A percentile compares a stretch with the other conserved stretches of the same genome.
Conservation (phyloP, 2,113 vertebrate genomes). For the Centropus unirufus region DNA sequence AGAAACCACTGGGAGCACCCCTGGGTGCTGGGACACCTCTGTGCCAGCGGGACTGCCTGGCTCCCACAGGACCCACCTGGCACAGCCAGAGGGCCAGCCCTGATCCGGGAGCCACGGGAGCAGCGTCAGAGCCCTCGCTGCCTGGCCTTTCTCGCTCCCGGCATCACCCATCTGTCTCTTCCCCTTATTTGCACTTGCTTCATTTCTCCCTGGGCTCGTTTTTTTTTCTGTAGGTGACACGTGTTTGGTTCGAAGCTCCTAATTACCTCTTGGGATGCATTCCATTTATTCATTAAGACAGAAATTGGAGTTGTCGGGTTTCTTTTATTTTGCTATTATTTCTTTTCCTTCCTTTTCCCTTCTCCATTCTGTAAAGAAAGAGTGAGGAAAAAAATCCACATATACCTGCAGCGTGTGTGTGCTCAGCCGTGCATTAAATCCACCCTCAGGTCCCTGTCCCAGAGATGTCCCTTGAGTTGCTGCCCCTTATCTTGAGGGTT, state of each 20-base stretch:
- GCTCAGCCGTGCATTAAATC: neutral
- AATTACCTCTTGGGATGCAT: constrained; percentile 59
- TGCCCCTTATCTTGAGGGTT: neutral
- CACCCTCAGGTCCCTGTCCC: neutral
- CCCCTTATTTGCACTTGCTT: neutral
- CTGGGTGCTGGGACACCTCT: neutral
- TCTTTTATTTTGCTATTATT: constrained; percentile 21
- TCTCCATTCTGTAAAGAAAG: neutral
- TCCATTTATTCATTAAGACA: constrained; percentile 62
- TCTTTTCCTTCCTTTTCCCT: neutral
- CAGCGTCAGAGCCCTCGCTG: neutral
- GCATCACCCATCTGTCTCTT: neutral
- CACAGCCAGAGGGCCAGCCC: neutral
- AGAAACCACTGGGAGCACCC: neutral
- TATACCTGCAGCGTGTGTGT: neutral
- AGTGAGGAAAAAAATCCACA: neutral
- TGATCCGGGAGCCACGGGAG: accelerated
- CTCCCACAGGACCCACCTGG: accelerated
- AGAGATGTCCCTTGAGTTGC: accelerated
- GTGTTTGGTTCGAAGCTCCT: constrained; percentile 30
- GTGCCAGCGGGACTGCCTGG: accelerated
- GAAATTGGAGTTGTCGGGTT: constrained; percentile 16
- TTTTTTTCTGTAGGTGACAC: constrained; percentile 39
- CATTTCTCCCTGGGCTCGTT: constrained; percentile 2
- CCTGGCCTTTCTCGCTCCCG: neutral